Evolutionary conservation across 2,888 invertebrate species (phyloP).

Genomic region (Stenoptilia bipunctidactyla): DNA sequence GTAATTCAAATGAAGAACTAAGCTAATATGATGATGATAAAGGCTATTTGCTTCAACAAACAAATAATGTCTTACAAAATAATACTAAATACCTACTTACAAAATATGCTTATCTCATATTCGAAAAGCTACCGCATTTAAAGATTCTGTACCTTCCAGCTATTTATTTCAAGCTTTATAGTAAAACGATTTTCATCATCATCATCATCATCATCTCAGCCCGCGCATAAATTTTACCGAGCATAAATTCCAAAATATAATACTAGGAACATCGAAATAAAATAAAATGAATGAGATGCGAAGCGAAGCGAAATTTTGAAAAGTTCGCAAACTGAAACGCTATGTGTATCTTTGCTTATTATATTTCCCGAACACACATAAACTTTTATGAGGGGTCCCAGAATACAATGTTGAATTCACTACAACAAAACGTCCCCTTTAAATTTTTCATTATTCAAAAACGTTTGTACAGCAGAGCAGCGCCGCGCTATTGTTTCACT

Average conservation of each 20-base stretch:
- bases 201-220: no score
- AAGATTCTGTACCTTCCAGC: no score
- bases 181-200: no score
- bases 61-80: no score
- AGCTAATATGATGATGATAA: no score
- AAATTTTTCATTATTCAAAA: conserved; percentile 1
- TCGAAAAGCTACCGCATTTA: no score
- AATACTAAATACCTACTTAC: no score
- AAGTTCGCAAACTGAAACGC: neutral
- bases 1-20: no score
- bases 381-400: neutral
- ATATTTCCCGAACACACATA: neutral
- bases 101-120: no score
- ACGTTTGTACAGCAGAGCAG: neutral
- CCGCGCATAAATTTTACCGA: no score
- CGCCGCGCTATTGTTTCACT: neutral
- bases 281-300: neutral
- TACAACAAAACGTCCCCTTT: neutral
- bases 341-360: conserved; percentile 1
- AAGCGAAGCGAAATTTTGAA: neutral
- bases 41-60: no score
- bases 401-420: neutral
- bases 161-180: no score
- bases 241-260: neutral
- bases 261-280: neutral